These are phyloP conservation scores for Meles meles DNA, from an alignment of 2,113 vertebrate species.

Conservation along the genomic window DNA sequence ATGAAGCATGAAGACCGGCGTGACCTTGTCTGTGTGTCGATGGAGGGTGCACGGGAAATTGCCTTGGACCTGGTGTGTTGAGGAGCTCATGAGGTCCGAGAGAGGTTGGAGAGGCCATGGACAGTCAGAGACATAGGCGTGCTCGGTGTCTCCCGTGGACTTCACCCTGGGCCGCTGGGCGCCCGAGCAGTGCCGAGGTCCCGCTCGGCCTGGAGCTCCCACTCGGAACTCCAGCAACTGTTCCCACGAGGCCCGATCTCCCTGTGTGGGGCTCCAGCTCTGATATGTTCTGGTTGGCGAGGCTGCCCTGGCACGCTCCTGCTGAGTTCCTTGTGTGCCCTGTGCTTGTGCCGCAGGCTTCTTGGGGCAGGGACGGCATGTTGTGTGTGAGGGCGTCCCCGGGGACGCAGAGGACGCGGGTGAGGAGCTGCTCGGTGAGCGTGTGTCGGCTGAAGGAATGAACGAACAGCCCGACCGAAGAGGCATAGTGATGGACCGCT, in stretches of 20 bases:
- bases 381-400: no score
- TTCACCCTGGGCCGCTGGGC: background rate
- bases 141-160: background rate
- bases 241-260: no score
- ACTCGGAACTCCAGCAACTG: background rate
- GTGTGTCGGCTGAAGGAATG: background rate
- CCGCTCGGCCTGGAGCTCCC: background rate
- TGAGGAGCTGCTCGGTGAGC: no score
- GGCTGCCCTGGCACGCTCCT: rapidly evolving
- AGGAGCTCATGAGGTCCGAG: background rate
- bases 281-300: background rate
- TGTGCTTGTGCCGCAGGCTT: background rate
- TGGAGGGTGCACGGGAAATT: background rate
- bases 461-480: background rate
- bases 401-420: no score
- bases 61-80: background rate
- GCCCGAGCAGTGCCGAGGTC: background rate
- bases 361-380: no score
- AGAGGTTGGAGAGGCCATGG: background rate
- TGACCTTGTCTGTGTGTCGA: background rate
- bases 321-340: no score
- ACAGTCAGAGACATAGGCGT: rapidly evolving
- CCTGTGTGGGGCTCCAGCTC: background rate
- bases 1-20: background rate
- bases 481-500: background rate